These are phyloP conservation scores for Pseudochaenichthys georgianus DNA, from an alignment of 2,797 vertebrate species.

Conservation along the genomic window DNA sequence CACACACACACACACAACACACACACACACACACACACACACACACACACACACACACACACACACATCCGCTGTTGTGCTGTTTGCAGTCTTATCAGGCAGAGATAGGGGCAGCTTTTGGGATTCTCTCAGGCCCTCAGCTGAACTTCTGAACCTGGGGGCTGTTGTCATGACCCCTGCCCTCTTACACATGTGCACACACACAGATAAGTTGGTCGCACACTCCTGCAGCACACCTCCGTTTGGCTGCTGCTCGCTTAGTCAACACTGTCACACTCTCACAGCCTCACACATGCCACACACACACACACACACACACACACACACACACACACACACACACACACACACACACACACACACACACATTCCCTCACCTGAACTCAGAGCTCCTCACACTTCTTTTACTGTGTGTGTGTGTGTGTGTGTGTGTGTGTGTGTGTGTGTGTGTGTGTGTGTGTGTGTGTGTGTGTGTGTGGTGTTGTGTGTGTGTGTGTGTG, in stretches of 20 bases:
- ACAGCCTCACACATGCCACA: conserved; percentile 9
- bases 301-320: too few species aligned
- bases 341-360: too few species aligned
- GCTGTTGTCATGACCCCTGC: conserved; percentile 47
- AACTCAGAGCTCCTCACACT: background rate
- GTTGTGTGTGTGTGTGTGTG: background rate
- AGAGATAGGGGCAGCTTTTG: conserved; percentile 36
- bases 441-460: background rate
- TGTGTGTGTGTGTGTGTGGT: background rate
- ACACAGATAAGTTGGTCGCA: conserved; percentile 26
- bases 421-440: conserved; percentile 11
- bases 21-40: conserved; percentile 8
- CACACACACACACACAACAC: too few species aligned
- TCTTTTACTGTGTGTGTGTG: background rate
- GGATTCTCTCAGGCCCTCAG: conserved; percentile 55
- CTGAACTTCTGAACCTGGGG: conserved; percentile 46
- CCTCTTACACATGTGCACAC: conserved; percentile 24
- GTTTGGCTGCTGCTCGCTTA: conserved; percentile 12
- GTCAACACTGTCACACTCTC: conserved; percentile 27
- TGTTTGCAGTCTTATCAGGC: conserved; percentile 50
- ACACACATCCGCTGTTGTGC: conserved; percentile 10
- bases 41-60: conserved; percentile 11
- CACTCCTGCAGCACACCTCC: background rate
- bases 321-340: too few species aligned
- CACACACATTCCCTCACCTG: background rate